A percentile compares a stretch with the other conserved stretches of the same genome.
Evolutionary conservation across 2,797 vertebrate species (phyloP).

Genomic region (Chelon auratus): DNA sequence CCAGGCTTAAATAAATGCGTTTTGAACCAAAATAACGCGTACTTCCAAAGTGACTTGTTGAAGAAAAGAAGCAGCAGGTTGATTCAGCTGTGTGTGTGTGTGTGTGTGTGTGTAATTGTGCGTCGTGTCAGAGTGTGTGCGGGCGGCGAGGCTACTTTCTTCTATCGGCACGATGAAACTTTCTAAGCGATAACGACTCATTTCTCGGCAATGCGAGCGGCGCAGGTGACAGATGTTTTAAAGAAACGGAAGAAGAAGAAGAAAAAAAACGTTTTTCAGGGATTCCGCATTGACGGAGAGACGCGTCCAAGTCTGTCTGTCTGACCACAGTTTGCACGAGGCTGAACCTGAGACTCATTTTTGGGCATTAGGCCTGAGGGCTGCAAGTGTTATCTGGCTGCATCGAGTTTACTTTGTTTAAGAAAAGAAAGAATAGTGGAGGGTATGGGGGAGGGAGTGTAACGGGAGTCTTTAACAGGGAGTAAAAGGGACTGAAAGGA

Average conservation of each 20-base stretch:
- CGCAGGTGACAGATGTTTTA: slow-evolving; percentile 57
- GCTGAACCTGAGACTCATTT: slow-evolving; percentile 80
- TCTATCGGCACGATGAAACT: slow-evolving; percentile 25
- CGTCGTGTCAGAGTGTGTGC: slow-evolving; percentile 37
- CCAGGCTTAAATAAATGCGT: neutral
- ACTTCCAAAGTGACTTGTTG: neutral
- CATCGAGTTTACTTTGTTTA: slow-evolving; percentile 87
- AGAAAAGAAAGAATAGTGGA: slow-evolving; percentile 83
- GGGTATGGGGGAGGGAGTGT: slow-evolving; percentile 78
- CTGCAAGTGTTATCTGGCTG: slow-evolving; percentile 84
- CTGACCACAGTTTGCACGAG: slow-evolving; percentile 67
- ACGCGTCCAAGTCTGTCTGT: slow-evolving; percentile 59
- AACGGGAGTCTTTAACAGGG: slow-evolving; percentile 84
- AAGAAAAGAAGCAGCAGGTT: slow-evolving; percentile 1
- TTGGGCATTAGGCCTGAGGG: slow-evolving; percentile 80
- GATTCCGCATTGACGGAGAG: slow-evolving; percentile 52
- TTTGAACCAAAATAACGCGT: neutral
- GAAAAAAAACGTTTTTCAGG: slow-evolving; percentile 16
- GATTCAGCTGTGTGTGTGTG: neutral
- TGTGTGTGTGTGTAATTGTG: slow-evolving; percentile 11
- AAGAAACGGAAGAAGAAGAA: slow-evolving; percentile 47
- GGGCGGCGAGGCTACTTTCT: slow-evolving; percentile 28
- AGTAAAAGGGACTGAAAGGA: slow-evolving; percentile 84
- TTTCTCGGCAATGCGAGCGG: slow-evolving; percentile 43
- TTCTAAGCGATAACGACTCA: slow-evolving; percentile 45